Evolutionary conservation across 2,113 vertebrate genomes (phyloP).

Genomic region (Willisornis vidua): DNA sequence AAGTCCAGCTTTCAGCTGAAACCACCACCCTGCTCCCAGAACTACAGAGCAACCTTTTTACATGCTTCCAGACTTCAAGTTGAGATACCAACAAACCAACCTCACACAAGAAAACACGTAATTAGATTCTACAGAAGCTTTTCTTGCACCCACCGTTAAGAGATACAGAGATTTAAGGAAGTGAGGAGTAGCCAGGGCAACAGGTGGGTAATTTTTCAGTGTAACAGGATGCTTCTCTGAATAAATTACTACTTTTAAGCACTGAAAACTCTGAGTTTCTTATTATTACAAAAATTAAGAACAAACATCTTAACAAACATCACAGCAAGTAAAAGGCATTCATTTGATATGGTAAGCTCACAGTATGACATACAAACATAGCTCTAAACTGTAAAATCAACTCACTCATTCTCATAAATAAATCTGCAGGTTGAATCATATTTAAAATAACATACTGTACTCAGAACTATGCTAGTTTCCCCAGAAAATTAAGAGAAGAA

Average conservation of each 20-base stretch:
- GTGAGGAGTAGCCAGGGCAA: background rate
- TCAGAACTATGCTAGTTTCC: background rate
- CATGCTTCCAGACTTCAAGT: background rate
- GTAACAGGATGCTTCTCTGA: background rate
- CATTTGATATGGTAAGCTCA: background rate
- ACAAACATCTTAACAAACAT: background rate
- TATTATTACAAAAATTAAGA: background rate
- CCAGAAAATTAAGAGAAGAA: background rate
- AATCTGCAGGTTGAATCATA: accelerated
- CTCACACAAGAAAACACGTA: background rate
- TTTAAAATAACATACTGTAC: background rate
- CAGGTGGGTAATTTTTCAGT: background rate
- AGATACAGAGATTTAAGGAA: background rate
- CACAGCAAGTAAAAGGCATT: background rate
- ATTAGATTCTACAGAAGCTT: background rate
- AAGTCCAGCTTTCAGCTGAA: background rate
- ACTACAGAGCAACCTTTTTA: background rate
- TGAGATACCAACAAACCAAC: background rate
- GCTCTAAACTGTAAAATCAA: background rate
- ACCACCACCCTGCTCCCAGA: background rate
- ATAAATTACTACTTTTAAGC: background rate
- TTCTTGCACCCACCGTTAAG: background rate
- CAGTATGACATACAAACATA: background rate
- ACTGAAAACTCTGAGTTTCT: background rate
- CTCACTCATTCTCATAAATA: background rate